Evolutionary conservation across 2,888 invertebrate species (phyloP).

Genomic region (Theretra japonica): DNA sequence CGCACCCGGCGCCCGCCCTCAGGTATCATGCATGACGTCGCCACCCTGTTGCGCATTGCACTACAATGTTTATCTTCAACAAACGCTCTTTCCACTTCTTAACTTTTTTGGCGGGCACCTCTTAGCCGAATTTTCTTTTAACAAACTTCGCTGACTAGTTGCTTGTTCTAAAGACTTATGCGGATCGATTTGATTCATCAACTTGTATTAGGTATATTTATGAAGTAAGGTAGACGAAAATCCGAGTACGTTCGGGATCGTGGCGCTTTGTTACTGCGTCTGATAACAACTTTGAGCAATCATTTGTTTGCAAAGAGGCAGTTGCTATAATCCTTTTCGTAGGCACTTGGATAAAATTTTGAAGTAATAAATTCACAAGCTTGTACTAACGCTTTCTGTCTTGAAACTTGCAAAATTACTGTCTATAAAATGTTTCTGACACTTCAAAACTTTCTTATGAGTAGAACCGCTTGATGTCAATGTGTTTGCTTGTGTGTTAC

Average conservation of each 20-base stretch:
- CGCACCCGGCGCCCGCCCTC: slow-evolving; percentile 69
- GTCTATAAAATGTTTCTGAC: neutral
- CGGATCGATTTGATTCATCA: slow-evolving; percentile 27
- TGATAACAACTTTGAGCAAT: slow-evolving; percentile 10
- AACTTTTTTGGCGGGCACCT: slow-evolving; percentile 49
- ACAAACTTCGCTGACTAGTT: slow-evolving; percentile 36
- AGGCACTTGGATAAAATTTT: neutral
- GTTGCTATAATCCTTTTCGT: neutral
- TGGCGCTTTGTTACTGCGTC: slow-evolving; percentile 9
- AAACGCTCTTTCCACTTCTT: slow-evolving; percentile 35
- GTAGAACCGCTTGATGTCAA: slow-evolving; percentile 13
- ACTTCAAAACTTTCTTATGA: neutral
- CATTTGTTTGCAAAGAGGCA: neutral
- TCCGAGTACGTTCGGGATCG: neutral
- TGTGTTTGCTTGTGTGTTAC: slow-evolving; percentile 2
- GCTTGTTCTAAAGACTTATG: slow-evolving; percentile 23
- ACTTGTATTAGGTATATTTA: slow-evolving; percentile 16
- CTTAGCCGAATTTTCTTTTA: slow-evolving; percentile 37
- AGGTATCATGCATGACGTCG: slow-evolving; percentile 63
- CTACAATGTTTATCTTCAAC: slow-evolving; percentile 66
- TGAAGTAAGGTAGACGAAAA: slow-evolving; percentile 10
- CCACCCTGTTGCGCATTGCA: slow-evolving; percentile 82
- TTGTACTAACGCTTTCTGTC: neutral
- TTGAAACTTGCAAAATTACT: neutral
- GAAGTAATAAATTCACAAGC: neutral